Evolutionary conservation across 2,888 invertebrate species (phyloP).

Genomic region (Eurytoma californica): DNA sequence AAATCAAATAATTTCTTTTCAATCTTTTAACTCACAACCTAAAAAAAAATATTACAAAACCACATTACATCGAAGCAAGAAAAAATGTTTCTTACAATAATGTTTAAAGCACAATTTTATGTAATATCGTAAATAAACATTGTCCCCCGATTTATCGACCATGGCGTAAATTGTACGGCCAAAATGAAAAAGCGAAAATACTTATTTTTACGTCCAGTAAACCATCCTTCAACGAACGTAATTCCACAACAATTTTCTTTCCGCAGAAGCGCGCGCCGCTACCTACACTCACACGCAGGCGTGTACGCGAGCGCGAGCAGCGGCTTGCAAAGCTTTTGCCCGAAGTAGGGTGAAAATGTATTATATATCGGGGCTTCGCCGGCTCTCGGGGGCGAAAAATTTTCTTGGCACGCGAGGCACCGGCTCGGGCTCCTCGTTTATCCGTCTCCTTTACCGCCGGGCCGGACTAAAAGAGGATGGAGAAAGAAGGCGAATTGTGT

Average conservation of each 20-base stretch:
- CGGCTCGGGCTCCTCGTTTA: constrained; percentile 9
- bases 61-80: too few relatives aligned
- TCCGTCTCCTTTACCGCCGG: not conserved
- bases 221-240: not conserved
- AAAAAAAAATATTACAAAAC: too few relatives aligned
- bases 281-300: not conserved
- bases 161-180: too few relatives aligned
- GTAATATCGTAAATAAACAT: too few relatives aligned
- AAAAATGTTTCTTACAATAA: too few relatives aligned
- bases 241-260: constrained; percentile 10
- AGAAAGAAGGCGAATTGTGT: not conserved
- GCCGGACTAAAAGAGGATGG: not conserved
- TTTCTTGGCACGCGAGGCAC: constrained; percentile 31
- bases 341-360: constrained; percentile 23
- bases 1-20: too few relatives aligned
- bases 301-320: not conserved
- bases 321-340: too few relatives aligned
- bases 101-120: too few relatives aligned
- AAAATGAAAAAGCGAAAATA: too few relatives aligned
- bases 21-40: too few relatives aligned
- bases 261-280: not conserved
- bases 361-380: not conserved
- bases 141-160: too few relatives aligned
- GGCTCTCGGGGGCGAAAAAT: constrained; percentile 7
- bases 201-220: too few relatives aligned